Base-by-base conservation (phyloP, 2,797 vertebrate genomes). In the Hydrophis major region DNA sequence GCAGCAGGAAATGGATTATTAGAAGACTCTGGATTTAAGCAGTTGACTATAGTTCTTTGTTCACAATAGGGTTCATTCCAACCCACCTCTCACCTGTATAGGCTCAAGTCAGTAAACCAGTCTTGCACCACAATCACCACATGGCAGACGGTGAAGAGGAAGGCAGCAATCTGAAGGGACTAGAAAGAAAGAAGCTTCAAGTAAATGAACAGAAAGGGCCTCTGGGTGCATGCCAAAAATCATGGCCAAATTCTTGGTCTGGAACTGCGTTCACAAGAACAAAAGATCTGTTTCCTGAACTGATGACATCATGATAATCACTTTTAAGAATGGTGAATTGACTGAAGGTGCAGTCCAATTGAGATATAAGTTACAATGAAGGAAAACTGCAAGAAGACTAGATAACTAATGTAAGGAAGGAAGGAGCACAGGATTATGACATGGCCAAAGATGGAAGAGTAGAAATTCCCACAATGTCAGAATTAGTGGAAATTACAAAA, bases 91-190 rank as follows among this genome's bases (percentile, higher is more conserved):
- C 90, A 99, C 99, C 98, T 98, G 97, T 99, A 99, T 13, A 99
- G 95, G 93, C 98, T 99, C 95, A 98, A 97, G 95, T 99, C 99
- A 0, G 98, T 99, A 96, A 99, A 99, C 98, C 98, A 99, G 96
- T 99, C 99, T 96, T 99, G 99, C 92, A 99, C 98, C 47, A 99
- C 98, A 2, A 99, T 98, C 90, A 99, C 98, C 50, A 99, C 98
- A 3, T 99, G 99, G 92, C 99, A 99, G 37, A 99, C 99, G 0
- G 99, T 99, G 96, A 99, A 99, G 89, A 99, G 98, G 97, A 99
- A 99, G 92, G 99, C 98, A 0, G 99, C 97, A 0, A 99, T 98
- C 98, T 99, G 99, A 88, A 99, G 98, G 90, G 99, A 99, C 99
- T 99, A 96, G 59, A 37, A 90, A 87, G 57, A 59, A 50, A 61